Base-by-base conservation (phyloP, 2,797 vertebrate genomes). In the Huso huso region DNA sequence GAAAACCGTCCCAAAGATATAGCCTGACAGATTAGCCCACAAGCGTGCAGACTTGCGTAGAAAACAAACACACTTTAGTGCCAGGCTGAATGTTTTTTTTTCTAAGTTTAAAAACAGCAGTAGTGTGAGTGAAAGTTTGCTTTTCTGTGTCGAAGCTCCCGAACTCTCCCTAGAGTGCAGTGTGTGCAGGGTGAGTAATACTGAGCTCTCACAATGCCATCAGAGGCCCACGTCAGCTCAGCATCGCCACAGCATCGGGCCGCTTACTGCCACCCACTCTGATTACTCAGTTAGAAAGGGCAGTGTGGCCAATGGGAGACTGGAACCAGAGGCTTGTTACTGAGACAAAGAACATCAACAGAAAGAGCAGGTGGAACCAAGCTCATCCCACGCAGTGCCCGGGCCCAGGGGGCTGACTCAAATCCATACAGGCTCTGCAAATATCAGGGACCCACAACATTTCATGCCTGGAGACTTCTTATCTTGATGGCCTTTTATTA, bases 191-290 rank as follows among this genome's bases (percentile, higher is more conserved):
- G 86, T 91, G 87, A 90, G 87, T 90, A 90, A 90, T 90, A 90
- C 86, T 87, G 81, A 85, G 83, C 84, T 88, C 10, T 62, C 18
- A 48, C 61, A n/a, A 48, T 62, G 61, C 61, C 48, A 80, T 85
- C 86, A 86, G 88, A 4, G 23, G 87, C 88, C 83, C 86, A 86
- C 87, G 84, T 87, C 89, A 89, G 88, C 86, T 88, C 82, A 84
- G 85, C 88, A 84, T 80, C 85, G 83, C 86, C 87, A 86, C 86
- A 86, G 81, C 87, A 76, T 81, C 84, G 88, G 86, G 86, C 88
- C 87, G 87, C 86, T 90, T 89, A 88, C 88, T 88, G 82, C 84
- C 89, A 80, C 89, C 89, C 87, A 90, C 88, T 87, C 83, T 79
- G 87, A 71, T 90, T 89, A 90, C 86, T 90, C 89, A 90, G 83